Percentiles rank a stretch among this genome's conserved stretches.
Evolutionary conservation across 1,140 invertebrate genomes (phyloP).

Genomic region (Zaprionus vittiger): DNA sequence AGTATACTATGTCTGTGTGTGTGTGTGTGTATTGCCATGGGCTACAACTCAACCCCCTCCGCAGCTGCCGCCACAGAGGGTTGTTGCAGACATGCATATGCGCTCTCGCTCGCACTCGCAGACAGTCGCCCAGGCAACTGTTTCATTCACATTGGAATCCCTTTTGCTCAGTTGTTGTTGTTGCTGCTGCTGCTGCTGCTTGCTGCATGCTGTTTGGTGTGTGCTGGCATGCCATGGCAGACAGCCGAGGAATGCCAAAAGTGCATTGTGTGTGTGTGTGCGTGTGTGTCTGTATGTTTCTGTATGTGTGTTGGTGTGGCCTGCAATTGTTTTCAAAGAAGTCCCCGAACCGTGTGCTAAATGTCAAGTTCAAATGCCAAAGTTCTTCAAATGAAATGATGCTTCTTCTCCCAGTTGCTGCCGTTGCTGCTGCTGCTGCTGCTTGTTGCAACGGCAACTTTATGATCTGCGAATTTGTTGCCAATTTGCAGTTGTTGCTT

Average conservation of each 20-base stretch:
- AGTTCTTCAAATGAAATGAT: slow-evolving; percentile 82
- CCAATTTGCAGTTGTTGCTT: slow-evolving; percentile 80
- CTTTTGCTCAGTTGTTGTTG: slow-evolving; percentile 29
- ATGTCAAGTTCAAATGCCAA: slow-evolving; percentile 83
- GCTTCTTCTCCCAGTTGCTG: slow-evolving; percentile 43
- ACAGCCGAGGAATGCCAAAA: slow-evolving; percentile 74
- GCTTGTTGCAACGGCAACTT: slow-evolving; percentile 56
- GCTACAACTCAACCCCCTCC: slow-evolving; percentile 35
- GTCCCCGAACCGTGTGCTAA: slow-evolving; percentile 81
- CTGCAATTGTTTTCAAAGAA: slow-evolving; percentile 82
- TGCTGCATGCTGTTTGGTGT: slow-evolving; percentile 26
- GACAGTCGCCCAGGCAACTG: slow-evolving; percentile 50
- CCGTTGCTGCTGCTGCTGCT: slow-evolving; percentile 40
- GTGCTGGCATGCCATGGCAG: slow-evolving; percentile 66
- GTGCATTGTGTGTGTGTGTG: slow-evolving; percentile 47
- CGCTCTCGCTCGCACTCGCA: slow-evolving; percentile 23
- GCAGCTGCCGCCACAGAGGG: slow-evolving; percentile 32
- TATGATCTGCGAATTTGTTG: slow-evolving; percentile 83
- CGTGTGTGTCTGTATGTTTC: slow-evolving; percentile 19
- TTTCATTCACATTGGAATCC: slow-evolving; percentile 63
- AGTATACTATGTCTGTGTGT: slow-evolving; percentile 36
- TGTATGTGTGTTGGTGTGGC: slow-evolving; percentile 37
- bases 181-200: slow-evolving; percentile 40
- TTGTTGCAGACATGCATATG: slow-evolving; percentile 48
- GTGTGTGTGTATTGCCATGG: slow-evolving; percentile 28